Evolutionary conservation across 2,888 invertebrate genomes (phyloP).

Genomic region (Sabatieria punctata): DNA sequence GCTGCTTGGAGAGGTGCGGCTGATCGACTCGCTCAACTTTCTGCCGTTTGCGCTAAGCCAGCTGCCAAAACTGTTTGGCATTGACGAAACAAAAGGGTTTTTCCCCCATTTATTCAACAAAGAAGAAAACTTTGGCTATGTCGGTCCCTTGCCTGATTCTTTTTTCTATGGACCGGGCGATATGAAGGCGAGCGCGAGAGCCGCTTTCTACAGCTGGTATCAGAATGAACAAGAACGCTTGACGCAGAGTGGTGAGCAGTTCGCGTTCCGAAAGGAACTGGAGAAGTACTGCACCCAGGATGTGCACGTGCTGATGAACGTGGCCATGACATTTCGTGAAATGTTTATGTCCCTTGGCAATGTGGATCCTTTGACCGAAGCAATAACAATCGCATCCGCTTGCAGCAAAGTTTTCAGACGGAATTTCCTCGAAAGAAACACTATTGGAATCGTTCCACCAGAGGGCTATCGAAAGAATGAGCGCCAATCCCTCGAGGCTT

Average conservation of each 20-base stretch:
- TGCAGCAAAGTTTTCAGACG: constrained; percentile 10
- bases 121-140: background rate
- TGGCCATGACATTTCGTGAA: too few relatives aligned
- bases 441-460: constrained; percentile 11
- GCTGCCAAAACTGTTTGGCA: constrained; percentile 6
- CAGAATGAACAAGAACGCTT: constrained; percentile 1
- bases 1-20: background rate
- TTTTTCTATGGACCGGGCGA: constrained; percentile 1
- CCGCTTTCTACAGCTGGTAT: background rate
- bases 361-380: constrained; percentile 11
- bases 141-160: constrained; percentile 3
- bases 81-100: background rate
- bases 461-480: constrained; percentile 7
- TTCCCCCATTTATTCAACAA: constrained; percentile 10
- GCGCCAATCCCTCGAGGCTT: constrained; percentile 6
- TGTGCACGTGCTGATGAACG: constrained; percentile 11
- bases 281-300: constrained; percentile 14
- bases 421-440: constrained; percentile 6
- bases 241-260: too few relatives aligned
- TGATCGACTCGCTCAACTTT: constrained; percentile 8
- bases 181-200: background rate
- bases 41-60: constrained; percentile 5
- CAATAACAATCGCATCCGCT: constrained; percentile 12
- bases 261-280: constrained; percentile 14
- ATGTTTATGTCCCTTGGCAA: too few relatives aligned